These are phyloP conservation scores for Dryobates pubescens DNA, from an alignment of 2,797 vertebrate species.

Conservation along the genomic window DNA sequence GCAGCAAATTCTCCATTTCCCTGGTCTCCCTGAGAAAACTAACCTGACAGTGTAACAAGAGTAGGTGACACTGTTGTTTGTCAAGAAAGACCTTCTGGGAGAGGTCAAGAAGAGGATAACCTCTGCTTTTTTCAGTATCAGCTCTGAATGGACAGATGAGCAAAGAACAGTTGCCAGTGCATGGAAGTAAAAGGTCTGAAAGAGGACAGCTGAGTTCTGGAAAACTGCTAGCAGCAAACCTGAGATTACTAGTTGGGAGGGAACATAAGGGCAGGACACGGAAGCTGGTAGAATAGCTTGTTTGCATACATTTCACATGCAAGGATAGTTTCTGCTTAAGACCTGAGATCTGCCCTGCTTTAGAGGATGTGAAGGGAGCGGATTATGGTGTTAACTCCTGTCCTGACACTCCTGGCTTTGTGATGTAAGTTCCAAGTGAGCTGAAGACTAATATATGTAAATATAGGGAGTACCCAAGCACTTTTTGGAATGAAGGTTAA, in stretches of 20 bases:
- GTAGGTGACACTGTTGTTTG: background rate
- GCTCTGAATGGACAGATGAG: background rate
- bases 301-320: background rate
- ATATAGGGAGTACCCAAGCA: background rate
- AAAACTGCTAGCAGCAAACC: conserved; percentile 6
- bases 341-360: background rate
- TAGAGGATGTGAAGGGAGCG: background rate
- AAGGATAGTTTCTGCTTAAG: background rate
- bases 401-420: background rate
- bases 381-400: background rate
- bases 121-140: background rate
- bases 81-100: background rate
- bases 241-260: background rate
- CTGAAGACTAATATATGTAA: background rate
- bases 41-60: background rate
- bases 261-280: background rate
- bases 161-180: background rate
- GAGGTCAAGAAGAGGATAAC: background rate
- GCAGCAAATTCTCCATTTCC: background rate
- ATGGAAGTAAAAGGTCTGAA: background rate
- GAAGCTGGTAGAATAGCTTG: background rate
- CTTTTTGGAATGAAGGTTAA: conserved; percentile 9
- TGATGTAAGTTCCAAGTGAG: background rate
- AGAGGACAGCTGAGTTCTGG: background rate
- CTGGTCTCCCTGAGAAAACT: background rate